phyloP scores from a whole-genome alignment of 2,797 vertebrate species.

The Peromyscus attwateri region DNA sequence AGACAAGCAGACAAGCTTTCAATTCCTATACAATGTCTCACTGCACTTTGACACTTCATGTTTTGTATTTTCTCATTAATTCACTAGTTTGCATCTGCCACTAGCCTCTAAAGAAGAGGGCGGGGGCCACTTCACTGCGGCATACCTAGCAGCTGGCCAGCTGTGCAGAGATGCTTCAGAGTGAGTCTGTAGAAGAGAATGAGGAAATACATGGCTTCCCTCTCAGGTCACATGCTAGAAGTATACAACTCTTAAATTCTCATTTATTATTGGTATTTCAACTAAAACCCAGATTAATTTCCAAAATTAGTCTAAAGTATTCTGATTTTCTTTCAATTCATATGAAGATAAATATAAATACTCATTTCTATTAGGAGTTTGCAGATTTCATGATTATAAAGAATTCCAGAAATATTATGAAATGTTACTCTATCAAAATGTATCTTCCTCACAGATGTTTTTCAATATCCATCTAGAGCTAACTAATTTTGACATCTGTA shows the following conservation, averaged over 20 bases:
- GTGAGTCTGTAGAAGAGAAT: not conserved
- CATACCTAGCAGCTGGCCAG: not conserved
- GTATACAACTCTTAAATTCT: not conserved
- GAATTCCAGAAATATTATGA: not conserved
- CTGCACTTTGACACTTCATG: not conserved
- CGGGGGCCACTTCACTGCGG: not conserved
- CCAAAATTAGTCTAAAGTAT: not conserved
- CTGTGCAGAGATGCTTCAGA: not conserved
- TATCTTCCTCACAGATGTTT: conserved; percentile 40
- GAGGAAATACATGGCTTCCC: not conserved
- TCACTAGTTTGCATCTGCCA: not conserved
- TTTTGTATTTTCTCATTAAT: not conserved
- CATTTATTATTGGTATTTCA: not conserved
- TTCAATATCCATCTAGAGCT: not conserved
- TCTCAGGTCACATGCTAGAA: not conserved
- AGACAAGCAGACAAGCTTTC: not conserved
- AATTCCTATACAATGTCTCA: not conserved
- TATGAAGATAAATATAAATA: conserved; percentile 27
- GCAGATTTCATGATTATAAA: not conserved
- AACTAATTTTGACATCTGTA: conserved; percentile 56
- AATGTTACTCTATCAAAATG: conserved; percentile 49
- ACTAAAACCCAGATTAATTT: conserved; percentile 49
- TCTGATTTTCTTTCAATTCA: conserved; percentile 25
- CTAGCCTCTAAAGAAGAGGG: not conserved
- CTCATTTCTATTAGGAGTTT: conserved; percentile 2